Evolutionary conservation across 2,888 invertebrate genomes (phyloP), one percentile per base, ranked within the genome.

Genomic region (Ochlodes sylvanus): DNA sequence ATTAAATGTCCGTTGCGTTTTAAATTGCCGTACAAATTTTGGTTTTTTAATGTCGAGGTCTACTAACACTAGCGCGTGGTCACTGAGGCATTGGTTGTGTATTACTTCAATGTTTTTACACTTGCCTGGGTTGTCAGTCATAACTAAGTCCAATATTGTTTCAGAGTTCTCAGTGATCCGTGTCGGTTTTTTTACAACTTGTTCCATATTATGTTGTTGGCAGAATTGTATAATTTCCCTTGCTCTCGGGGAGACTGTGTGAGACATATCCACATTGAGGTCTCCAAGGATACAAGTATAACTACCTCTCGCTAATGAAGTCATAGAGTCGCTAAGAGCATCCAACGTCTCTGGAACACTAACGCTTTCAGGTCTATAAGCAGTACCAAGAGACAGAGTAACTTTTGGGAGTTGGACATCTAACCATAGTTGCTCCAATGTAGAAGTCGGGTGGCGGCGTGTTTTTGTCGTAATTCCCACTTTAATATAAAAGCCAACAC

Each of bases 401-500:
- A 60, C 47, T 61, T 64, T 61, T 55, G 63, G 10, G 3, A 42
- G 50, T 7, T 61, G 41, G 4, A 61, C 17, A 17, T 38, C 32
- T 15, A 55, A 9, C 55, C 55, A 55, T 34, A 55, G 34, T 9
- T 32, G 15, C 5, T 61, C 32, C 1, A 47, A 47, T 15, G 12
- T 0, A 2, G 38, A 17, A 34, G n/a, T 0, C 5, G 62, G 50
- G 50, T 62, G 50, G 7, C 7, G 15, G n/a, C 17, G 7, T 12
- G 27, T n/a, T 27, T 12, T 7, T 14, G 17, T 7, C 0, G 7
- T 47, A n/a, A 61, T 15, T 32, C 54, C 65, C 69, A 71, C 3
- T 71, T 71, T 2, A 72, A 71, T 14, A 9, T 55, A 55, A 15
- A 55, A 55, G 7, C 55, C 55, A 1, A 55, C 55, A 1, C 73